Base-by-base conservation (phyloP, 2,113 vertebrate genomes). In the Entomyzon cyanotis region DNA sequence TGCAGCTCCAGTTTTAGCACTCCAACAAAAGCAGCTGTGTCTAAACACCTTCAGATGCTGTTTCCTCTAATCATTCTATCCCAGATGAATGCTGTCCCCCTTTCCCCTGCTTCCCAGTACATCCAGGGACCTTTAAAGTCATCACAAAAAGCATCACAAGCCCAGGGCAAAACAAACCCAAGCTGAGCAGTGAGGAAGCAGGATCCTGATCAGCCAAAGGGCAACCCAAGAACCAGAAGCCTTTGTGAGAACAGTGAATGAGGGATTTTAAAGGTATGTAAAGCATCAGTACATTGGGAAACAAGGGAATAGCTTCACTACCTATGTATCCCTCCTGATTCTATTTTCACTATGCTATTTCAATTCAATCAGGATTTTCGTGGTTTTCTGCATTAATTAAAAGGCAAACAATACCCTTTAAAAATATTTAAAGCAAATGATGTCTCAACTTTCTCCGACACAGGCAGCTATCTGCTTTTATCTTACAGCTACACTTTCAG, bases 21-120 rank as follows among this genome's bases (percentile, higher is more conserved):
- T 50, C 41, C 75, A 90, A 65, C 46, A 85, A 95, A 85, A 93
- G 70, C 78, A 90, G 70, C 60, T 73, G 42, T 24, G 23, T 49
- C 59, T 52, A 28, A 89, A 79, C 33, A 75, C 21, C 58, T 60
- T 60, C 23, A 92, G 76, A 42, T 8, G 16, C 21, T 25, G 30
- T 22, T 78, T 71, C 41, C 53, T 41, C 47, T 31, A 3, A 55
- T 44, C 1, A 1, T n/a, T 25, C 41, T n/a, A 7, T 5, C 42
- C 49, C 0, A 0, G 67, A 9, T 0, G 2, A 73, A 37, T 5
- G 22, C 59, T 64, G 71, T 67, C 25, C 52, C 41, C 39, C 30
- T 25, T 15, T 31, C 6, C 11, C 30, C 46, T 53, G 58, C 75
- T 85, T 62, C 68, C 76, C 46, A 60, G 24, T 3, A 55, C 0